These are phyloP conservation scores for Zaprionus davidi DNA, from an alignment of 1,140 invertebrate genomes.

Conservation along the genomic window DNA sequence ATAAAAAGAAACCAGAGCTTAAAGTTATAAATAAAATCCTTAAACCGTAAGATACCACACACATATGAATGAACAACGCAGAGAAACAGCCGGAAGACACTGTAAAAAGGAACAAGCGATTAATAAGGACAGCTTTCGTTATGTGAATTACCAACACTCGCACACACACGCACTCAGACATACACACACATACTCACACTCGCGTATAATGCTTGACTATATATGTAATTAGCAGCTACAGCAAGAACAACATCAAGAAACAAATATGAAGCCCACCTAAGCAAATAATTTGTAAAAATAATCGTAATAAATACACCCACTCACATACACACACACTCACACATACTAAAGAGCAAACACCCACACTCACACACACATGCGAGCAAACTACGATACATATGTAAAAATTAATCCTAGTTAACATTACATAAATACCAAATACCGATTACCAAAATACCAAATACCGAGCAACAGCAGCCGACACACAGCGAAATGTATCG, in stretches of 20 bases:
- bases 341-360: constrained; percentile 6
- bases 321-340: constrained; percentile 4
- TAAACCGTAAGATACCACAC: constrained; percentile 46
- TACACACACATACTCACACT: constrained; percentile 30
- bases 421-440: constrained; percentile 34
- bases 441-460: constrained; percentile 43
- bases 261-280: constrained; percentile 81
- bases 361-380: constrained; percentile 20
- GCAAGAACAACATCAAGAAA: constrained; percentile 66
- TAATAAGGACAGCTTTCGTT: constrained; percentile 68
- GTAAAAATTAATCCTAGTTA: constrained; percentile 55
- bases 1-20: constrained; percentile 68
- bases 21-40: constrained; percentile 61
- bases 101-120: constrained; percentile 73
- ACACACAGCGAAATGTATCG: constrained; percentile 20
- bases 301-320: constrained; percentile 48
- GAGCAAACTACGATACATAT: constrained; percentile 33
- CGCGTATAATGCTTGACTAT: constrained; percentile 68
- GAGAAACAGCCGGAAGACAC: constrained; percentile 57
- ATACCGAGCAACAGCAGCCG: constrained; percentile 11
- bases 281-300: constrained; percentile 78
- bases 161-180: constrained; percentile 39
- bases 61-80: constrained; percentile 20
- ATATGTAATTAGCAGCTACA: constrained; percentile 63
- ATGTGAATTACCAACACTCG: constrained; percentile 37